A percentile compares a stretch with the other conserved stretches of the same genome.
Conservation (phyloP, 1,140 invertebrate species). For the Aphidius gifuensis region DNA sequence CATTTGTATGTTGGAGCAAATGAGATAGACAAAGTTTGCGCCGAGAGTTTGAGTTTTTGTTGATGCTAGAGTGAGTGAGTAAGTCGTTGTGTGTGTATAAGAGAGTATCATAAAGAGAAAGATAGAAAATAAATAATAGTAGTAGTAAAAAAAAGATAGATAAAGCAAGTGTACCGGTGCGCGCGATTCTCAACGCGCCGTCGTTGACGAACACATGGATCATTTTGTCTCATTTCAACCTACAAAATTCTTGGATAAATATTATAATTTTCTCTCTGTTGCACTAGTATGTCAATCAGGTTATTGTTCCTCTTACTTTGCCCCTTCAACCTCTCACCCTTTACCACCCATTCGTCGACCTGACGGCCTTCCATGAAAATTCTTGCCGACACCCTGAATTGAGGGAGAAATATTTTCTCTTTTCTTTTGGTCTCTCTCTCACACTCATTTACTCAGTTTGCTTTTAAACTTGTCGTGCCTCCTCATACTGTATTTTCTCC, state of each 20-base stretch:
- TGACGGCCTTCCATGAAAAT: slow-evolving; percentile 3
- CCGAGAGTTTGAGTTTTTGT: too few species aligned
- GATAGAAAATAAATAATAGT: slow-evolving; percentile 20
- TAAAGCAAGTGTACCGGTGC: slow-evolving; percentile 17
- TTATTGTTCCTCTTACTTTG: not conserved
- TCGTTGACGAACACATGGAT: slow-evolving; percentile 16
- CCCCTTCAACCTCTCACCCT: too few species aligned
- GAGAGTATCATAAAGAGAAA: slow-evolving; percentile 10
- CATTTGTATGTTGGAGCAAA: too few species aligned
- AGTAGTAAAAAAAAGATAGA: slow-evolving; percentile 37
- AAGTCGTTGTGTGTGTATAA: too few species aligned
- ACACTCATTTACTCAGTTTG: not conserved
- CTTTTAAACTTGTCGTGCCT: not conserved
- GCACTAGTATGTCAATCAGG: slow-evolving; percentile 3
- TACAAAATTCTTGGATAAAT: not conserved
- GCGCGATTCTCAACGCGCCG: slow-evolving; percentile 24
- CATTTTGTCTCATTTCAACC: slow-evolving; percentile 4
- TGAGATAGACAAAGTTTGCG: too few species aligned
- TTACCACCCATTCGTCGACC: too few species aligned
- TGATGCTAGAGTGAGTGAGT: too few species aligned
- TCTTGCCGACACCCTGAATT: slow-evolving; percentile 11
- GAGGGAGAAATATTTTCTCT: slow-evolving; percentile 1
- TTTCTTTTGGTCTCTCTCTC: not conserved
- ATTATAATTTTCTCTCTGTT: not conserved
- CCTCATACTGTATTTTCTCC: not conserved